phyloP scores from a whole-genome alignment of 2,797 vertebrate species.

The Platalea minor region DNA sequence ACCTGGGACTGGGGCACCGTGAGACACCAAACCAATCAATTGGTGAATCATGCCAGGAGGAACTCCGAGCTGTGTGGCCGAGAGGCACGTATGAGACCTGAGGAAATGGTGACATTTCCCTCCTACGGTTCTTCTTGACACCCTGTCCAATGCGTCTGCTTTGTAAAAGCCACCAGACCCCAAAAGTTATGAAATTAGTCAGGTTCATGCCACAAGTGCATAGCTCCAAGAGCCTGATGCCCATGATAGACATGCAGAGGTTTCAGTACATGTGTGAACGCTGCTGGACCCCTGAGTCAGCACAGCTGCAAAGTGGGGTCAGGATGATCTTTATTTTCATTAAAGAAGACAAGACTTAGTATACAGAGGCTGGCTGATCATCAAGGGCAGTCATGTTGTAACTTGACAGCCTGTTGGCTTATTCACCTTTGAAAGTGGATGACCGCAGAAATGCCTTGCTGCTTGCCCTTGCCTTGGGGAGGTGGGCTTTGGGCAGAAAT shows the following conservation, averaged over 20 bases:
- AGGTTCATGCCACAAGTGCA: fast-evolving
- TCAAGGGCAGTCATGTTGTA: background rate
- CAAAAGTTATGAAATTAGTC: background rate
- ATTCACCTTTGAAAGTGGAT: background rate
- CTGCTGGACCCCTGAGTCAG: background rate
- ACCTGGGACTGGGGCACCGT: background rate
- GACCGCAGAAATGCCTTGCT: background rate
- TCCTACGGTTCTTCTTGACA: background rate
- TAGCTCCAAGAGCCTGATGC: background rate
- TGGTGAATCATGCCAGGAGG: background rate
- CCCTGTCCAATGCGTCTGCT: background rate
- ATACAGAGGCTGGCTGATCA: background rate
- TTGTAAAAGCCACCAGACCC: background rate
- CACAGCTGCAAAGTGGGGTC: background rate
- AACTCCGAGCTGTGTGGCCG: background rate
- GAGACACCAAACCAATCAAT: background rate
- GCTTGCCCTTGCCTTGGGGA: background rate
- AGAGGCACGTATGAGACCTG: fast-evolving
- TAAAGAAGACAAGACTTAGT: background rate
- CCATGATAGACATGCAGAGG: background rate
- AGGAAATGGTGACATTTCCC: background rate
- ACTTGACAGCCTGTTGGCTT: background rate
- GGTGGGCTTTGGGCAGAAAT: background rate
- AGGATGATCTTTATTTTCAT: background rate
- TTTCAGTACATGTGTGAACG: fast-evolving